Base-by-base conservation (phyloP, 2,113 vertebrate species). In the Rhabdomys dilectus region DNA sequence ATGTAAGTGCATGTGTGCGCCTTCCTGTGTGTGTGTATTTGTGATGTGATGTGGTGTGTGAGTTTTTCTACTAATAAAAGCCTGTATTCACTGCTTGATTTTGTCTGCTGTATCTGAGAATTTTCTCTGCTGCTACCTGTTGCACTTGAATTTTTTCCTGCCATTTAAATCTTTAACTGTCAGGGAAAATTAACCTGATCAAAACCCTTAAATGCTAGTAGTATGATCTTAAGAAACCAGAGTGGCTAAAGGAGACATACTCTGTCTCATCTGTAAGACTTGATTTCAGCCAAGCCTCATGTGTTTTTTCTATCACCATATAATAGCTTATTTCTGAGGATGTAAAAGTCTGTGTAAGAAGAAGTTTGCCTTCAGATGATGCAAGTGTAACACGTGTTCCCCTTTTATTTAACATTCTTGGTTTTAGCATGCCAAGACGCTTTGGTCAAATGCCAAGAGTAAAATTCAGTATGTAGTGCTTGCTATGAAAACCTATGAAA, bases 221-320 rank as follows among this genome's bases (percentile, higher is more conserved):
- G 26, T 64, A n/a, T 80, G 48, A 75, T 85, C 34, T 72, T 82
- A 64, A 84, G 80, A 81, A 77, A 73, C 19, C n/a, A 76, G n/a
- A 91, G 21, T 24, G 75, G 13, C 1, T 16, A 70, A 90, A 89
- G 42, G 51, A 92, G 62, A 24, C 3, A 36, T 58, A 8, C 26
- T 75, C 3, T 51, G 90, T 42, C 39, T 66, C 56, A 78, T 77
- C 88, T 88, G 51, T 53, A 88, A 68, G 72, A 88, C 92, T 84
- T 92, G 15, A 91, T 81, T 85, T 90, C 48, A 73, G 73, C 21
- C 85, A 75, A 90, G 39, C 51, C 13, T 85, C 19, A 64, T 62
- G 34, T 15, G 76, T 91, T 42, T 82, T 87, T 91, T 68, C 87
- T 95, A 92, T 84, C 88, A 42, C 91, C 70, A 88, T 80, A 29